A percentile compares a stretch with the other conserved stretches of the same genome.
Conservation (phyloP, 2,888 invertebrate genomes). For the Acanthosepion lycidas region DNA sequence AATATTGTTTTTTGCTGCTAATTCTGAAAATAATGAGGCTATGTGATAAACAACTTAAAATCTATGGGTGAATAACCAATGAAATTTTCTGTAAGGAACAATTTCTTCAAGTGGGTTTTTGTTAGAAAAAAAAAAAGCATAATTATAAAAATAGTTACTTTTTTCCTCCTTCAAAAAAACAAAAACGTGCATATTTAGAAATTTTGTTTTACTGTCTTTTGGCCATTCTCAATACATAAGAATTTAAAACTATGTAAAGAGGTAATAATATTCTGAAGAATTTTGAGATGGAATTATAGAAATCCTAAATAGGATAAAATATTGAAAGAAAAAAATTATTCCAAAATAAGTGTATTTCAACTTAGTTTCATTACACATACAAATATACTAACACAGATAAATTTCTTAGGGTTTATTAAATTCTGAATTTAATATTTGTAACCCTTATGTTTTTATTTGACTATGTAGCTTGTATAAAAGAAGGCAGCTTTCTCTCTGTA, state of each 20-base stretch:
- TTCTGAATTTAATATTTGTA: too few relatives aligned
- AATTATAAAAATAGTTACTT: constrained; percentile 2
- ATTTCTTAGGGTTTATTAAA: too few relatives aligned
- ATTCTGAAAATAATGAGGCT: neutral
- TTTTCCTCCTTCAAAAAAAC: neutral
- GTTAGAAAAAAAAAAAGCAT: neutral
- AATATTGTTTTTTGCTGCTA: neutral
- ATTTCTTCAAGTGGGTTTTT: constrained; percentile 2
- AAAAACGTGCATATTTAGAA: neutral
- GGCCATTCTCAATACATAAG: neutral
- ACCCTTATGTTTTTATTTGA: too few relatives aligned
- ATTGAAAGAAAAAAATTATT: neutral
- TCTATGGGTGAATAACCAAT: constrained; percentile 22
- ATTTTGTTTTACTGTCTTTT: constrained; percentile 4
- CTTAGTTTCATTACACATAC: too few relatives aligned
- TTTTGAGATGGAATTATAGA: neutral
- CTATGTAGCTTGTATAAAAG: too few relatives aligned
- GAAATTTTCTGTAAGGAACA: neutral
- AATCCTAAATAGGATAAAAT: neutral
- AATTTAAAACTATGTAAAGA: neutral
- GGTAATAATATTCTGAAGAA: neutral
- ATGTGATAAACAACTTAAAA: constrained; percentile 22
- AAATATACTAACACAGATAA: too few relatives aligned
- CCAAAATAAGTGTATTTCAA: too few relatives aligned
- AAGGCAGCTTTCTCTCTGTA: too few relatives aligned